These are phyloP conservation scores for Sarcophaga subvicina DNA, from an alignment of 2,888 invertebrate species.

Conservation along the genomic window DNA sequence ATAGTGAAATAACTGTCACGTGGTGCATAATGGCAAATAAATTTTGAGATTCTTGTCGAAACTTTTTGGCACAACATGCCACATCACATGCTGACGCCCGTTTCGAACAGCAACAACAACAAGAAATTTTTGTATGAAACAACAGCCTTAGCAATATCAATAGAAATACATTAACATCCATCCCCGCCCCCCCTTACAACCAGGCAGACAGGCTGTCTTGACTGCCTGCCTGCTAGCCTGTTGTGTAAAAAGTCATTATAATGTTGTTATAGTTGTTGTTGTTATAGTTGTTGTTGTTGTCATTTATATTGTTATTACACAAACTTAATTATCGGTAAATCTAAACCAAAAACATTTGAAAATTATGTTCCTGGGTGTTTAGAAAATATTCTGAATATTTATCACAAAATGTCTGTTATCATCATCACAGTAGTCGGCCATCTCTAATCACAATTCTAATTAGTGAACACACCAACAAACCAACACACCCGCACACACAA, in stretches of 20 bases:
- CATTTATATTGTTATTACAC: conserved; percentile 51
- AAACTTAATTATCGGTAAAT: conserved; percentile 68
- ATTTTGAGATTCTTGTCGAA: conserved; percentile 61
- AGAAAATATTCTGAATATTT: conserved; percentile 63
- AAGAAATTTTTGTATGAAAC: neutral
- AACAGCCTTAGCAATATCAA: neutral
- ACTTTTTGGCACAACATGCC: conserved; percentile 50
- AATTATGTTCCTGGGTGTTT: conserved; percentile 64
- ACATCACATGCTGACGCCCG: conserved; percentile 7
- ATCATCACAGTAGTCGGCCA: conserved; percentile 57
- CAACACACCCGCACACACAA: neutral
- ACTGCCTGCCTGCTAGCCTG: neutral
- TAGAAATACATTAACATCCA: conserved; percentile 39
- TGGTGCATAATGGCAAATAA: conserved; percentile 66
- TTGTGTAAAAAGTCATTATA: conserved; percentile 10
- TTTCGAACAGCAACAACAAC: neutral
- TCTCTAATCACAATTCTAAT: conserved; percentile 69
- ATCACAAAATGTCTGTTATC: conserved; percentile 53
- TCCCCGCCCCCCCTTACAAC: conserved; percentile 5
- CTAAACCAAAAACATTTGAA: conserved; percentile 65
- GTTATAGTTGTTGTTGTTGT: conserved; percentile 13
- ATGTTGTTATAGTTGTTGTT: conserved; percentile 1
- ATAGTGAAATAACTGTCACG: conserved; percentile 65
- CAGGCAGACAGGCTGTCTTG: neutral
- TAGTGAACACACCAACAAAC: conserved; percentile 45